Conservation (phyloP, 1,140 invertebrate genomes). For the Pseudomyrmex dendroicus region DNA sequence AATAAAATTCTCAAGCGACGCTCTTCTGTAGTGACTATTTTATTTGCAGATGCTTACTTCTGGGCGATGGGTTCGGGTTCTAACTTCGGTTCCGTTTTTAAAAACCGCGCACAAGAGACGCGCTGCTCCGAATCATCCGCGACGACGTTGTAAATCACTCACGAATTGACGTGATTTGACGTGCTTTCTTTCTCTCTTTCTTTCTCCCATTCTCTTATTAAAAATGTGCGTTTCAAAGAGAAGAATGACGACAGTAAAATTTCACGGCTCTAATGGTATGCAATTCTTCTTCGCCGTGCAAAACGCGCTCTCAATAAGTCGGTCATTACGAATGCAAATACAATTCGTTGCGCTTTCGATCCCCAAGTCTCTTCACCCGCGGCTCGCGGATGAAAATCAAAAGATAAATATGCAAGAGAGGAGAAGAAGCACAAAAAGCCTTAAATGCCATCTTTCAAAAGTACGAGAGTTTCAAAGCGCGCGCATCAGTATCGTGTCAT, state of each 20-base stretch:
- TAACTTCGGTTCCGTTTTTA: not conserved
- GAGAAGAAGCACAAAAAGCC: not conserved
- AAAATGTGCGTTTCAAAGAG: constrained; percentile 56
- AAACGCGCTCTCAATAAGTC: constrained; percentile 24
- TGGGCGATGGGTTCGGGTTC: not conserved
- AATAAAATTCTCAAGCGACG: not conserved
- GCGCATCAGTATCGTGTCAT: not conserved
- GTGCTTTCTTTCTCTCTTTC: not conserved
- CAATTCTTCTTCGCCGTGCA: constrained; percentile 29
- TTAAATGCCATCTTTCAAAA: not conserved
- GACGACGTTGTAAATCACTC: constrained; percentile 9
- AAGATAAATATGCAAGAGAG: not conserved
- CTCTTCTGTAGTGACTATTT: constrained; percentile 32
- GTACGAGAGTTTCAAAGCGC: not conserved
- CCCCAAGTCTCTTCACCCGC: not conserved
- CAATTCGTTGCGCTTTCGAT: constrained; percentile 39
- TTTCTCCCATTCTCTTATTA: not conserved
- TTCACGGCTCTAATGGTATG: constrained; percentile 12
- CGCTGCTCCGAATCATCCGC: constrained; percentile 13
- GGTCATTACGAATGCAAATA: constrained; percentile 35
- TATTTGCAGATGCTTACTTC: not conserved
- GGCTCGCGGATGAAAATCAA: not conserved
- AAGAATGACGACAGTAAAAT: constrained; percentile 35
- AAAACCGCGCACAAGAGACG: not conserved
- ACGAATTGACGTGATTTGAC: constrained; percentile 1